Percentiles rank a stretch among this genome's conserved stretches.
These are phyloP conservation scores for Agapetus fuscipes DNA, from an alignment of 2,888 invertebrate genomes.

Conservation along the genomic window DNA sequence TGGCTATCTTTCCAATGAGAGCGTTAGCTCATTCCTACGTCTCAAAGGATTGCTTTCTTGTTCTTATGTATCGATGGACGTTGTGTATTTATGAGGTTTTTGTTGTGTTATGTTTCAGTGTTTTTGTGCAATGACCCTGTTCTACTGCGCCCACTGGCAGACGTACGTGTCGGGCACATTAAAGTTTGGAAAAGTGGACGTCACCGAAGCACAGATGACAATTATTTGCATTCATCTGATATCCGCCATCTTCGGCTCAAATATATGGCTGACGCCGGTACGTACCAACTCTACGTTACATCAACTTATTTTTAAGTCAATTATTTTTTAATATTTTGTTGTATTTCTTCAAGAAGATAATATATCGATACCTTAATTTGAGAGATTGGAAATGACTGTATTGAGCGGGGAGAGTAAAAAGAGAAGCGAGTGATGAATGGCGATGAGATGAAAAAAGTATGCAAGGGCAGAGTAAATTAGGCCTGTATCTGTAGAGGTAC, in stretches of 20 bases:
- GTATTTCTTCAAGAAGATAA: too few species aligned
- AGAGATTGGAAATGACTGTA: too few species aligned
- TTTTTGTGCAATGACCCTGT: conserved; percentile 88
- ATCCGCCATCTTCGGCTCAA: conserved; percentile 78
- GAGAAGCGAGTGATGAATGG: too few species aligned
- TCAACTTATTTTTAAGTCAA: background rate
- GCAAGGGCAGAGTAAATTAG: too few species aligned
- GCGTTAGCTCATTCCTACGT: too few species aligned
- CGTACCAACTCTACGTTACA: conserved; percentile 17
- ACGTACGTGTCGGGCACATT: conserved; percentile 96
- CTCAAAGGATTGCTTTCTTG: too few species aligned
- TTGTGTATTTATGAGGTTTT: background rate
- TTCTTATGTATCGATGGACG: too few species aligned
- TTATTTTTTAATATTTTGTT: background rate
- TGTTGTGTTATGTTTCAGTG: conserved; percentile 54
- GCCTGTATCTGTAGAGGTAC: too few species aligned
- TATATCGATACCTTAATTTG: too few species aligned
- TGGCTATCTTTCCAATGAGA: too few species aligned
- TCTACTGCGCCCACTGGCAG: conserved; percentile 99
- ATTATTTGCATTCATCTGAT: conserved; percentile 83
- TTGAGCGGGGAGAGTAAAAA: too few species aligned
- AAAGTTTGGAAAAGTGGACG: conserved; percentile 87
- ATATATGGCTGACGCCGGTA: conserved; percentile 77
- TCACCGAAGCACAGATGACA: conserved; percentile 94
- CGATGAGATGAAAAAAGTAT: too few species aligned